These are phyloP conservation scores for Kuschelorhynchus macadamiae DNA, from an alignment of 2,888 invertebrate species.

Conservation along the genomic window DNA sequence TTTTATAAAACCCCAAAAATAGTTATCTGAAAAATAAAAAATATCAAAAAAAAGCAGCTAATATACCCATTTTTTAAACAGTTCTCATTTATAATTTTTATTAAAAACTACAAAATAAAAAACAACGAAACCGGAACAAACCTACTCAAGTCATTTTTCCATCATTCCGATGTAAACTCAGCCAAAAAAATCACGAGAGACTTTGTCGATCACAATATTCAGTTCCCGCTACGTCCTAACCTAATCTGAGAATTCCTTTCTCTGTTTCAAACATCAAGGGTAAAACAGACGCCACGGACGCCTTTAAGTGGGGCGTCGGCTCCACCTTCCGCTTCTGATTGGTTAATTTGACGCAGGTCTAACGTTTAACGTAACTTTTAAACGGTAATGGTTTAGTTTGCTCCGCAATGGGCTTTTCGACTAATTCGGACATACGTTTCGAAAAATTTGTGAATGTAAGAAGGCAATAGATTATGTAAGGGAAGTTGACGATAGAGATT, in stretches of 20 bases:
- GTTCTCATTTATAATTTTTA: too few relatives aligned
- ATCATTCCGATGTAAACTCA: slow-evolving; percentile 9
- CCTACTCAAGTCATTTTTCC: not conserved
- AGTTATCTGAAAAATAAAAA: too few relatives aligned
- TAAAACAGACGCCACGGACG: slow-evolving; percentile 41
- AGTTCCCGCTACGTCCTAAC: slow-evolving; percentile 24
- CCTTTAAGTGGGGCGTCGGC: slow-evolving; percentile 30
- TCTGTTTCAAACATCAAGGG: slow-evolving; percentile 35
- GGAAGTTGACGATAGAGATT: not conserved
- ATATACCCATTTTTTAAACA: too few relatives aligned
- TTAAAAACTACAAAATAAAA: too few relatives aligned
- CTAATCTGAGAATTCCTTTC: slow-evolving; percentile 33
- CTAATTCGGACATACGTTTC: not conserved
- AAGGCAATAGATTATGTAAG: not conserved
- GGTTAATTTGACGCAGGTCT: slow-evolving; percentile 28
- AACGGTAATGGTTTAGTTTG: slow-evolving; percentile 1
- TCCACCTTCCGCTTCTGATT: slow-evolving; percentile 31
- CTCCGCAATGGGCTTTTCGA: not conserved
- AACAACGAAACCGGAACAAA: slow-evolving; percentile 2
- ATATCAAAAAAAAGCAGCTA: too few relatives aligned
- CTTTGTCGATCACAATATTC: slow-evolving; percentile 12
- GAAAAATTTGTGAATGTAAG: not conserved
- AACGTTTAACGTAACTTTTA: slow-evolving; percentile 6
- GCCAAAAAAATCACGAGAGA: not conserved
- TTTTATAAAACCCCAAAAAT: too few relatives aligned